phyloP scores from a whole-genome alignment of 1,140 invertebrate species.

The Procambarus virginalis region DNA sequence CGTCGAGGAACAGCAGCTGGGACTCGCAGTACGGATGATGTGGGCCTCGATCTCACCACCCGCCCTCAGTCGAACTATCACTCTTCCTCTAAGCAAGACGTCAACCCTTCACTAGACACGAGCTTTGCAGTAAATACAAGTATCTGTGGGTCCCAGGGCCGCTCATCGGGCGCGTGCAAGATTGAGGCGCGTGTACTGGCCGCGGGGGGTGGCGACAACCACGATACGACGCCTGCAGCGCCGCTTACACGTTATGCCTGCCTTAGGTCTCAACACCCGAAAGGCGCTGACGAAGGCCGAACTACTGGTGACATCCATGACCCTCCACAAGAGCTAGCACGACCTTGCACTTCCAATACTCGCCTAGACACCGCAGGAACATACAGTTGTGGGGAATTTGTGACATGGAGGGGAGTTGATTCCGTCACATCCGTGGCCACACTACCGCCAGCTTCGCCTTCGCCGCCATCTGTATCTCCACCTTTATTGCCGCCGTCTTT shows the following conservation, averaged over 20 bases:
- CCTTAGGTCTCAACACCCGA: background rate
- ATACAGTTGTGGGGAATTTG: background rate
- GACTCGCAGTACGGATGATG: background rate
- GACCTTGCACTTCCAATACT: background rate
- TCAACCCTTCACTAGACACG: too few relatives aligned
- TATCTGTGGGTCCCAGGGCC: background rate
- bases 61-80: background rate
- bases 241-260: background rate
- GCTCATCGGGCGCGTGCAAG: background rate
- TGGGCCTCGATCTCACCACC: conserved; percentile 45
- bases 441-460: background rate
- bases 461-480: background rate
- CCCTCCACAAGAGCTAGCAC: background rate
- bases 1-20: background rate
- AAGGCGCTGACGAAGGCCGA: background rate
- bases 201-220: background rate
- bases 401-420: background rate
- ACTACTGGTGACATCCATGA: background rate
- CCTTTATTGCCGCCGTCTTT: background rate
- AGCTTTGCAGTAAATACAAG: background rate
- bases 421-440: background rate
- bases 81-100: background rate
- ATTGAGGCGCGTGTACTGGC: background rate
- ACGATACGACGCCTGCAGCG: background rate
- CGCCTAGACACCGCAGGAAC: background rate